Evolutionary conservation across 2,888 invertebrate genomes (phyloP), one percentile per base, ranked within the genome.

Genomic region (Thera britannica): DNA sequence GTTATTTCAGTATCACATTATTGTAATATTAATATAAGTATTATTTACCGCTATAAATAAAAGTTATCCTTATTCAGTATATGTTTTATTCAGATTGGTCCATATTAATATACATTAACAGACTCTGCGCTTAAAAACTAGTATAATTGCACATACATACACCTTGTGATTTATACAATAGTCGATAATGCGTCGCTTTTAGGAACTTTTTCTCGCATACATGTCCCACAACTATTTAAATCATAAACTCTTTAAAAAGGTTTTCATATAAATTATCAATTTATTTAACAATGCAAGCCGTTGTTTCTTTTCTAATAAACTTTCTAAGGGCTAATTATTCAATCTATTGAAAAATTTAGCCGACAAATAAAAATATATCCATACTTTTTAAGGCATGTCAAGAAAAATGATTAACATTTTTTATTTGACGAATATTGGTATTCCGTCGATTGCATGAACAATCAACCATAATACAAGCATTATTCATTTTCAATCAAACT

Each of bases 21-120:
- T 46, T 41, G 41, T 41, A 7, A 41, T 34, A 34, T 9, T 55
- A 55, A 5, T 36, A 0, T 57, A 54, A 68, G 52, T 64, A 59
- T 57, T 70, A 71, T 71, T 72, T 68, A 69, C 66, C 73, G 77
- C 76, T 82, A 81, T 81, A 83, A 87, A 87, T 84, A 80, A 85
- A 85, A 80, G 64, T 65, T 68, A 69, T 76, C 58, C 77, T 81
- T 79, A 78, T 85, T 82, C 68, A 77, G 80, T 80, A 80, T 73
- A 75, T 75, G 71, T 87, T 89, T 89, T 88, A 88, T 88, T 83
- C 67, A 74, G 73, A 79, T 83, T 83, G 83, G 83, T 83, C 82
- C 83, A 71, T 78, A 74, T 77, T 72, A 65, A 66, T 56, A 52
- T 65, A 3, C 38, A 68, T 69, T 60, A 65, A 75, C 65, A 54